phyloP scores from a whole-genome alignment of 2,888 invertebrate genomes.

The Leuctra nigra region DNA sequence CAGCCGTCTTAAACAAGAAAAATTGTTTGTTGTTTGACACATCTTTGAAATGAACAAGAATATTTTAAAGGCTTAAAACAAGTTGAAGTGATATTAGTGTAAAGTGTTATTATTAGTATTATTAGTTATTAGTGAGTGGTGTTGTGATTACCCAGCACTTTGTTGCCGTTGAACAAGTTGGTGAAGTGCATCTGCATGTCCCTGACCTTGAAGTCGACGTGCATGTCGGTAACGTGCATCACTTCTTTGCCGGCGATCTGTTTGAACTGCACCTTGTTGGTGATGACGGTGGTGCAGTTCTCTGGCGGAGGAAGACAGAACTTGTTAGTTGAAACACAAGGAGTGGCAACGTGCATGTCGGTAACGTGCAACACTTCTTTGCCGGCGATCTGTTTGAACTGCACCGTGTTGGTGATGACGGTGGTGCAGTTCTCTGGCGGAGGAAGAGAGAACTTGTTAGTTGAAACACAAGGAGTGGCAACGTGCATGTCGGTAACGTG shows the following conservation, averaged over 20 bases:
- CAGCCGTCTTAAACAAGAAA: too few species aligned
- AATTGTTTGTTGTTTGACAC: too few species aligned
- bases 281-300: constrained; percentile 48
- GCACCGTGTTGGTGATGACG: constrained; percentile 37
- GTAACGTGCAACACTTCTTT: constrained; percentile 44
- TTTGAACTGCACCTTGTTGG: constrained; percentile 25
- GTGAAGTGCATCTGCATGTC: constrained; percentile 48
- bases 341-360: constrained; percentile 51
- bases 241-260: constrained; percentile 40
- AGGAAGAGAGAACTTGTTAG: too few species aligned
- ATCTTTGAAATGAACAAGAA: too few species aligned
- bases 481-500: too few species aligned
- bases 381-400: constrained; percentile 34
- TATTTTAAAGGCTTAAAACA: too few species aligned
- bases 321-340: too few species aligned
- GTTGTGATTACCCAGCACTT: constrained; percentile 50
- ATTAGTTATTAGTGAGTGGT: too few species aligned
- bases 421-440: constrained; percentile 46
- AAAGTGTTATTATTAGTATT: too few species aligned
- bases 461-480: too few species aligned
- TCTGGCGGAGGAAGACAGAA: constrained; percentile 41
- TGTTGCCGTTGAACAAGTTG: constrained; percentile 57
- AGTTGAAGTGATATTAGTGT: too few species aligned
- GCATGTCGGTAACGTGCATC: constrained; percentile 47
- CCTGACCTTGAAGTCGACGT: constrained; percentile 48